Evolutionary conservation across 2,797 vertebrate species (phyloP), one percentile per base, ranked within the genome.

Genomic region (Poeciliopsis paucimaculata): DNA sequence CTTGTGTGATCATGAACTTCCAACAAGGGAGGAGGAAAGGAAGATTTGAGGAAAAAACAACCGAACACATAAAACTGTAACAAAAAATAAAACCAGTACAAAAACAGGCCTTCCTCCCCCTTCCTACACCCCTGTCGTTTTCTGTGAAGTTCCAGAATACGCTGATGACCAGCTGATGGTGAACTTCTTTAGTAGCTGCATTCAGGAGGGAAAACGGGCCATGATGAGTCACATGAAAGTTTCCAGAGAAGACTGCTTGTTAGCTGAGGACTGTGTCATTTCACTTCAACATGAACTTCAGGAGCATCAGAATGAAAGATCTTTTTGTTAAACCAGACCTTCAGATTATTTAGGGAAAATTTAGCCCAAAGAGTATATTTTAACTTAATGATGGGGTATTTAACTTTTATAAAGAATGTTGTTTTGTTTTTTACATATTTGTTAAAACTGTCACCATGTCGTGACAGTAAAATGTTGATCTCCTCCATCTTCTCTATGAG

Each of bases 11-110:
- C 91, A 94, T 92, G 82, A 90, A 94, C 86, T 87, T 95, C 87
- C 90, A 95, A 94, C 91, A 92, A 95, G 92, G 91, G 94, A 94
- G 91, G 84, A 92, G 88, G 94, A 93, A 93, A 90, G 82, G 93
- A 55, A 92, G 80, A 88, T 80, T 81, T 80, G 73, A 83, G 76
- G 75, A 81, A 68, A 77, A 81, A 68, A 77, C 85, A 87, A 86
- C 81, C 84, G 89, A 89, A 83, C 75, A 45, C 43, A 13, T 3
- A 15, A 45, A 39, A 84, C 64, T 11, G 10, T 39, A 91, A 85
- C 92, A 87, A 84, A 34, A 92, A 31, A 13, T 15, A 53, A 53
- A 93, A 91, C 93, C 91, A 94, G 91, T 95, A 96, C 93, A 95
- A 96, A 95, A 94, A 89, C 82, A 92, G 85, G 89, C 89, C 86